Conservation (phyloP, 2,113 vertebrate species). For the Mola mola region DNA sequence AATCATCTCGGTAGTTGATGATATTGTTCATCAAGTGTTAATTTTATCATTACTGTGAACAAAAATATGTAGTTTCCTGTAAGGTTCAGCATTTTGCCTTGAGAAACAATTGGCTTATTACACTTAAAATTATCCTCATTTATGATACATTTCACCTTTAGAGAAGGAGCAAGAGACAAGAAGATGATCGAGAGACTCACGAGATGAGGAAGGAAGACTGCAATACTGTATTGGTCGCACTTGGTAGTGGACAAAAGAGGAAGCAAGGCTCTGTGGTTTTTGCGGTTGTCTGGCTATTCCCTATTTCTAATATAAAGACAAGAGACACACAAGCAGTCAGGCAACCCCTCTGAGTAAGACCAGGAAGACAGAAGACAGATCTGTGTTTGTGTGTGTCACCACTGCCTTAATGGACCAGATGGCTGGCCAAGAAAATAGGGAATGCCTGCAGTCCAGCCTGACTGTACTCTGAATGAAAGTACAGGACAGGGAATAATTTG, state of each 20-base stretch:
- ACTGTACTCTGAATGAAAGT: neutral
- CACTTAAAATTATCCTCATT: too few species aligned
- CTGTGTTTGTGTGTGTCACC: slow-evolving; percentile 13
- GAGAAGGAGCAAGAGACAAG: too few species aligned
- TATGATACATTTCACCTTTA: too few species aligned
- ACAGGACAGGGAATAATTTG: neutral
- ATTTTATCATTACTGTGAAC: too few species aligned
- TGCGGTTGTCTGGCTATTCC: slow-evolving; percentile 51
- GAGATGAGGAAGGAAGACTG: too few species aligned
- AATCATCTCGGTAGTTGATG: too few species aligned
- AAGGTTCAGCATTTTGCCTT: too few species aligned
- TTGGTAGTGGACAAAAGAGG: slow-evolving; percentile 21
- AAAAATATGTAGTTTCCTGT: too few species aligned
- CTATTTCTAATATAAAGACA: slow-evolving; percentile 45
- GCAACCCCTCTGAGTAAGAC: slow-evolving; percentile 14
- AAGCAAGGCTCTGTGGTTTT: slow-evolving; percentile 62
- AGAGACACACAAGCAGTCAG: slow-evolving; percentile 5
- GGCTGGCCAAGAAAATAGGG: slow-evolving; percentile 4
- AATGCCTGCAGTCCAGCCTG: neutral
- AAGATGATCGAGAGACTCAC: too few species aligned
- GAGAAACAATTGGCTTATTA: too few species aligned
- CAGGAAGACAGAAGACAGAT: slow-evolving; percentile 17
- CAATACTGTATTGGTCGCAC: too few species aligned
- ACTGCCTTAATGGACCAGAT: slow-evolving; percentile 18
- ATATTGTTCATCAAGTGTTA: too few species aligned